These are phyloP conservation scores for Athalia rosae DNA, from an alignment of 2,888 invertebrate genomes.

Conservation along the genomic window DNA sequence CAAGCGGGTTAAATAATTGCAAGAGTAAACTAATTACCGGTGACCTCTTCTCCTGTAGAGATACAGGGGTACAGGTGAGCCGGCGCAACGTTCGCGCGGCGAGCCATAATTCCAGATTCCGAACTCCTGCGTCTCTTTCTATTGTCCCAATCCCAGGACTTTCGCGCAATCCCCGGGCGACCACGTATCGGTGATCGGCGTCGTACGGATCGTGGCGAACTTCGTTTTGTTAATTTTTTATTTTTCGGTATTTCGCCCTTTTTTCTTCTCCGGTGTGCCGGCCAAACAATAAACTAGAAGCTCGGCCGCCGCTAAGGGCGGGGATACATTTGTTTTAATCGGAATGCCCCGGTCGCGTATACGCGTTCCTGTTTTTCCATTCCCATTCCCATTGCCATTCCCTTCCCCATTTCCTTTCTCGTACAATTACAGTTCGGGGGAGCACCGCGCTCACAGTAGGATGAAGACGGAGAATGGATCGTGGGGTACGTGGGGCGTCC, in stretches of 20 bases:
- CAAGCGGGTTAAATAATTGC: conserved; percentile 18
- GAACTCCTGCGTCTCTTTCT: conserved; percentile 6
- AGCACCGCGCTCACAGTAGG: neutral
- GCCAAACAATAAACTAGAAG: conserved; percentile 41
- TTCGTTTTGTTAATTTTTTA: neutral
- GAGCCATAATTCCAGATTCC: conserved; percentile 35
- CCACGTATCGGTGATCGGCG: conserved; percentile 42
- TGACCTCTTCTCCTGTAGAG: neutral
- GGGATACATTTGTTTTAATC: conserved; percentile 46
- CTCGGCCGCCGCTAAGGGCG: conserved; percentile 33
- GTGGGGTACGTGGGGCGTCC: conserved; percentile 13
- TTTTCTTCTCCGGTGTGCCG: conserved; percentile 2
- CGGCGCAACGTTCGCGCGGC: neutral
- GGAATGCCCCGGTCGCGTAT: conserved; percentile 32
- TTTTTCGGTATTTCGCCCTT: neutral
- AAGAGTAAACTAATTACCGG: conserved; percentile 36
- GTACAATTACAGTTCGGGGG: neutral
- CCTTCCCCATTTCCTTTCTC: conserved; percentile 1
- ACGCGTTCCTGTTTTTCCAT: neutral
- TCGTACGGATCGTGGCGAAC: conserved; percentile 26
- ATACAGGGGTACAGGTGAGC: neutral
- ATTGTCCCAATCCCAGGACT: conserved; percentile 12
- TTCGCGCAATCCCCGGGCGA: conserved; percentile 21
- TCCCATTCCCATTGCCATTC: neutral
- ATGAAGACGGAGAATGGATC: conserved; percentile 31